Evolutionary conservation across 2,888 invertebrate species (phyloP).

Genomic region (Anthrax anthrax): DNA sequence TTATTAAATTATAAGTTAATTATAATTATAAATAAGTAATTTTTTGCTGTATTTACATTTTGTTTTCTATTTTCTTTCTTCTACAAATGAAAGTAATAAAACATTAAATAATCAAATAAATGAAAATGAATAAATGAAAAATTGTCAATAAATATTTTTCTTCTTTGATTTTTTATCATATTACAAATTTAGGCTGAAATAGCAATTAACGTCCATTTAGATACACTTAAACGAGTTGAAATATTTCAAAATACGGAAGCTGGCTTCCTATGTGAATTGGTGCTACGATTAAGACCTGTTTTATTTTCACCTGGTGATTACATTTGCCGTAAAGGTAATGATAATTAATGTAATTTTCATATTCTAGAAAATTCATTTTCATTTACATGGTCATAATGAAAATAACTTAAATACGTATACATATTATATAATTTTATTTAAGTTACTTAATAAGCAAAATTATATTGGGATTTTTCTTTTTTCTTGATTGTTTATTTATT

Average conservation of each 20-base stretch:
- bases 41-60: background rate
- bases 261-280: constrained; percentile 94
- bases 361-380: no score
- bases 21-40: no score
- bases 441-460: no score
- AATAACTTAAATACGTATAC: background rate
- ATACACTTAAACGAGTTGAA: constrained; percentile 93
- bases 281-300: constrained; percentile 84
- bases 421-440: background rate
- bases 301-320: constrained; percentile 97
- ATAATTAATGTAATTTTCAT: background rate
- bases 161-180: background rate
- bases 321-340: constrained; percentile 93
- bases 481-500: no score
- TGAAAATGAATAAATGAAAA: no score
- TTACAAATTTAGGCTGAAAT: constrained; percentile 60
- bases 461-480: no score
- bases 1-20: no score
- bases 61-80: no score
- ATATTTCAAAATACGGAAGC: constrained; percentile 99
- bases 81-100: no score
- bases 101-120: no score
- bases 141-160: no score
- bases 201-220: constrained; percentile 97
- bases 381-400: no score